Conservation (phyloP, 2,113 vertebrate genomes). For the Melanotaenia duboulayi region DNA sequence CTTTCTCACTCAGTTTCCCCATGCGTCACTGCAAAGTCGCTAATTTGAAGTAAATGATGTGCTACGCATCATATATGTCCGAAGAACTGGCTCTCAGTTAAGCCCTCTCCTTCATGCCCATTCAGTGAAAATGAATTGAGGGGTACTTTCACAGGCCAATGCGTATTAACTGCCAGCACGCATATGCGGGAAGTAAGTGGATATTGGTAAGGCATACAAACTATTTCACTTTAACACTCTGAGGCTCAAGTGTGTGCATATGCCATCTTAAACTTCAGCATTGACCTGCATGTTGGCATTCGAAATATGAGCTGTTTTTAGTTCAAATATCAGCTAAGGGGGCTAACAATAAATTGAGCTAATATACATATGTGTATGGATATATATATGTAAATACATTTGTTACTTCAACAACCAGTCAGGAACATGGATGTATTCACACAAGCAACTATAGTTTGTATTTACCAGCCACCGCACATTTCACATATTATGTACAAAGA, state of each 20-base stretch:
- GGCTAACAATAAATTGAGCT: too few relatives aligned
- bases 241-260: neutral
- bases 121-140: slow-evolving; percentile 22
- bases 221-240: neutral
- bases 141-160: neutral
- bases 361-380: too few relatives aligned
- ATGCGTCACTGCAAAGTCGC: slow-evolving; percentile 12
- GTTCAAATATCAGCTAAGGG: too few relatives aligned
- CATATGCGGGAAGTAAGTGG: neutral
- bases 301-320: too few relatives aligned
- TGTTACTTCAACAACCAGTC: too few relatives aligned
- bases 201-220: neutral
- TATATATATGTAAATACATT: too few relatives aligned
- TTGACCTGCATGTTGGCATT: neutral
- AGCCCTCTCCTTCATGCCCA: slow-evolving; percentile 1
- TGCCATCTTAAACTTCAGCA: neutral
- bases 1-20: slow-evolving; percentile 1
- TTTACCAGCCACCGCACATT: too few relatives aligned
- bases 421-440: too few relatives aligned
- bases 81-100: slow-evolving; percentile 26
- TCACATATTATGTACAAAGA: too few relatives aligned
- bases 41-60: slow-evolving; percentile 22
- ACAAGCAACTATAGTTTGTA: too few relatives aligned
- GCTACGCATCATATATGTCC: slow-evolving; percentile 22
- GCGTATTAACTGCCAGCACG: slow-evolving; percentile 47